Evolutionary conservation across 2,888 invertebrate species (phyloP).

Genomic region (Pyrocoelia pectoralis): DNA sequence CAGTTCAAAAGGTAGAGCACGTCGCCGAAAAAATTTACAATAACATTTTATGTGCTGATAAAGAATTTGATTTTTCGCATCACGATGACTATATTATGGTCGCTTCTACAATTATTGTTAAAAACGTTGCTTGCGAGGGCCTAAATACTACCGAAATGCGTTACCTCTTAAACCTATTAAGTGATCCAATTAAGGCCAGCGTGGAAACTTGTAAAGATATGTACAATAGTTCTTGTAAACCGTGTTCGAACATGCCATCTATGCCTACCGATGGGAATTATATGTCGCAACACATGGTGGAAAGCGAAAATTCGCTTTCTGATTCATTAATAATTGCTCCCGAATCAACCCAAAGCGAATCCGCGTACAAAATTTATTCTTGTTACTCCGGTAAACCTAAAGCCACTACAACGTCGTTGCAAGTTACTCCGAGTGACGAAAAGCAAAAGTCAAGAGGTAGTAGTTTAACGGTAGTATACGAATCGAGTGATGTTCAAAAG

Average conservation of each 20-base stretch:
- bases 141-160: not conserved
- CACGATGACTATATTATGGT: not conserved
- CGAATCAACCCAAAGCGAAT: no score
- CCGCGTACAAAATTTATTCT: no score
- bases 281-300: no score
- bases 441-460: not conserved
- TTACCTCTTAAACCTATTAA: not conserved
- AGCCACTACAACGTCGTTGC: no score
- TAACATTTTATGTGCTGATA: not conserved
- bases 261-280: no score
- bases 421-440: no score
- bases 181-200: not conserved
- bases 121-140: not conserved
- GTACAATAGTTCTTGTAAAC: not conserved
- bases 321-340: no score
- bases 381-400: no score
- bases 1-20: not conserved
- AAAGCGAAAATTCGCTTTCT: no score
- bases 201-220: not conserved
- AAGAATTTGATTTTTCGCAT: not conserved
- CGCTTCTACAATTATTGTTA: not conserved
- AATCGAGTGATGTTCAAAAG: not conserved
- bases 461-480: constrained; percentile 3
- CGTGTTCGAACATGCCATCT: no score
- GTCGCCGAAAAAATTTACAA: constrained; percentile 3